Evolutionary conservation across 2,797 vertebrate species (phyloP), one percentile per base, ranked within the genome.

Genomic region (Pseudochirops corinnae): DNA sequence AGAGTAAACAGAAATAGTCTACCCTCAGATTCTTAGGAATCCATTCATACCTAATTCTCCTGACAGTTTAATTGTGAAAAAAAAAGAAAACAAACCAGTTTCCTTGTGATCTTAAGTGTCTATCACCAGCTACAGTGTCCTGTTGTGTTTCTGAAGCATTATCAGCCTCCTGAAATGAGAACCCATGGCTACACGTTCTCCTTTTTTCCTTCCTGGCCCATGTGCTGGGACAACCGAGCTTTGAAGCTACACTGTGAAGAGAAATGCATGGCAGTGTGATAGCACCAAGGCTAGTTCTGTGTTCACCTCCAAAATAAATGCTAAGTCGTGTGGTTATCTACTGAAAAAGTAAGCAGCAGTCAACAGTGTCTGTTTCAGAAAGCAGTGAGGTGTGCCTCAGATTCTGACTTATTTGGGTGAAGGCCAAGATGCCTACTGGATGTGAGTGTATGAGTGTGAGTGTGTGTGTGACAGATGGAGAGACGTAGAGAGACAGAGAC

Each of bases 181-280:
- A 90, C 93, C 55, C 67, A 29, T 91, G 93, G 55, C 55, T 62
- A 90, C 56, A 18, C 52, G 53, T 90, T 26, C n/a, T 55, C 56
- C 31, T 57, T 50, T 46, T n/a, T 55, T 9, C 57, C 93, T 29
- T 93, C 56, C 58, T 93, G n/a, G 16, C 6, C 33, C 91, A 82
- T 1, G 28, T 31, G 57, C 91, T 56, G 55, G 74, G 82, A 94
- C 50, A 97, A 94, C 96, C 97, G 93, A 94, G 53, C 92, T 97
- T 97, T 92, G 91, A 98, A 98, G 98, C 99, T 98, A 98, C 98
- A 98, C 98, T 97, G 97, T 98, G 98, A 99, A 99, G 98, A 97
- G 98, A 99, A 99, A 99, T 99, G 99, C 99, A 99, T 99, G 99
- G 99, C 96, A 96, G 95, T 95, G 10, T 98, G 97, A 99, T 99